These are phyloP conservation scores for Daktulosphaira vitifoliae DNA, from an alignment of 1,140 invertebrate genomes.

Conservation along the genomic window DNA sequence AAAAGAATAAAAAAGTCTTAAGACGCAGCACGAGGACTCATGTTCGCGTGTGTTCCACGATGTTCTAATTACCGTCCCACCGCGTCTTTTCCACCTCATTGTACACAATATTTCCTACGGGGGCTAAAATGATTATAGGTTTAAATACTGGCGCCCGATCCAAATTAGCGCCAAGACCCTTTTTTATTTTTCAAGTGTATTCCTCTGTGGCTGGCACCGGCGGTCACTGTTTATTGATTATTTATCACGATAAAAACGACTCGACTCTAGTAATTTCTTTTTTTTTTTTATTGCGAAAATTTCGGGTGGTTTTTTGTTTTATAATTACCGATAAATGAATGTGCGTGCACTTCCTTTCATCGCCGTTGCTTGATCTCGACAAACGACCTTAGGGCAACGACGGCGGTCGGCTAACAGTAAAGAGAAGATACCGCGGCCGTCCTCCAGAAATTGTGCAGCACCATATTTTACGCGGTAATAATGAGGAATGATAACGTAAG, in stretches of 20 bases:
- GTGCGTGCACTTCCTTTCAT: constrained; percentile 4
- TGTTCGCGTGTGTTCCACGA: constrained; percentile 29
- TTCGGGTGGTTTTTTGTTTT: not conserved
- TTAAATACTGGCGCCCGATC: constrained; percentile 24
- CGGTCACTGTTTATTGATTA: not conserved
- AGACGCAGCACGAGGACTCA: not conserved
- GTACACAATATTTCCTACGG: constrained; percentile 12
- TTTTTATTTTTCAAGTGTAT: constrained; percentile 23
- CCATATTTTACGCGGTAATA: not conserved
- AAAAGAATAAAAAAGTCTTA: constrained; percentile 8
- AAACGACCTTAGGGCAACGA: not conserved
- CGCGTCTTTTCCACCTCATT: not conserved
- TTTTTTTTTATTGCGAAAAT: constrained; percentile 12
- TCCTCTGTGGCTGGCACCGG: not conserved
- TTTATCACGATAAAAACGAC: no score
- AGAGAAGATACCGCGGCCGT: not conserved
- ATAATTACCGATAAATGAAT: constrained; percentile 2
- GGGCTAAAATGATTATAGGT: constrained; percentile 23
- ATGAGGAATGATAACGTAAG: no score
- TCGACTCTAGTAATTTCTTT: no score
- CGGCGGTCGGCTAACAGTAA: not conserved
- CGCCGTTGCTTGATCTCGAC: no score
- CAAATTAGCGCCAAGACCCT: constrained; percentile 12
- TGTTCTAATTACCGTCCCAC: constrained; percentile 23
- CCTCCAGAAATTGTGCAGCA: not conserved